phyloP scores from a whole-genome alignment of 2,113 vertebrate species.

The Etia nguti region DNA sequence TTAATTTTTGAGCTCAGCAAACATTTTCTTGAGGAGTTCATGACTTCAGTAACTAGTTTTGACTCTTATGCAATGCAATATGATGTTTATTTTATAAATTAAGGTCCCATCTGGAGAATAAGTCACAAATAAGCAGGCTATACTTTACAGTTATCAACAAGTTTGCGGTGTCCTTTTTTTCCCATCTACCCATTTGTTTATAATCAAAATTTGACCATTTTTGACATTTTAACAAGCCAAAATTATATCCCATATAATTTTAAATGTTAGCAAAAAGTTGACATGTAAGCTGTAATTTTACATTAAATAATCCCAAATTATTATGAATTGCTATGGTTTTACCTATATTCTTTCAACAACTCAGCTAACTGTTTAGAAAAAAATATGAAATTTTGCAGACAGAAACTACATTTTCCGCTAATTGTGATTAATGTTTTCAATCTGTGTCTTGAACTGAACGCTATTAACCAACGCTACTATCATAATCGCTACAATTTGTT shows the following conservation, averaged over 20 bases:
- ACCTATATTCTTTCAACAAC: neutral
- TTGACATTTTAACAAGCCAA: neutral
- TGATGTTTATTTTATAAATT: neutral
- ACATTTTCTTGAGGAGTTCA: neutral
- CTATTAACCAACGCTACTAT: neutral
- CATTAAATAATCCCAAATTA: neutral
- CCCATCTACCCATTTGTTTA: fast-evolving
- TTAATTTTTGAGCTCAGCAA: neutral
- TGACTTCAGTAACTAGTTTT: neutral
- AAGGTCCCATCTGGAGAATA: neutral
- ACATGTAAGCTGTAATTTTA: neutral
- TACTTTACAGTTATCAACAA: neutral
- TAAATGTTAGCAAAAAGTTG: neutral
- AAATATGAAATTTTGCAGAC: neutral
- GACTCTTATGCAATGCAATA: neutral
- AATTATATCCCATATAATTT: neutral
- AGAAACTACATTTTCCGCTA: neutral
- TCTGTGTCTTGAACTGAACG: neutral
- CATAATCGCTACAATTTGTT: neutral
- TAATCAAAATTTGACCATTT: neutral
- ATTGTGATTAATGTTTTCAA: neutral
- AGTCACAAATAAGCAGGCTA: neutral
- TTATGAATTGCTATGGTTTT: neutral
- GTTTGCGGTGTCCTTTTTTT: fast-evolving
- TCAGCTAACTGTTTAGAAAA: neutral